These are phyloP conservation scores for Diadromus collaris DNA, from an alignment of 2,888 invertebrate species.

Conservation along the genomic window DNA sequence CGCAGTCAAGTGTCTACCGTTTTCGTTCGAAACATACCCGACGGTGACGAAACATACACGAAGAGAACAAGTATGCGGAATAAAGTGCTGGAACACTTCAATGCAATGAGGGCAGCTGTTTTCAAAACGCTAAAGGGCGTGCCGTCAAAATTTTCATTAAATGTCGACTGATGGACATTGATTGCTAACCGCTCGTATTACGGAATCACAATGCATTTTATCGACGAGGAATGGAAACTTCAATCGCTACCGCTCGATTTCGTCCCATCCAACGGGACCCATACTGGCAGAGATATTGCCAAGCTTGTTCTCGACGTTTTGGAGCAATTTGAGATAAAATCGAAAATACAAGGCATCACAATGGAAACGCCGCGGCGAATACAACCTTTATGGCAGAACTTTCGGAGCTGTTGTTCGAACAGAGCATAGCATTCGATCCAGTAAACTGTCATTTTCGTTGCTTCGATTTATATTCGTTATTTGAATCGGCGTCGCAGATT, in stretches of 20 bases:
- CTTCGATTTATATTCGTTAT: too few relatives aligned
- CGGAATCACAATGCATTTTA: constrained; percentile 39
- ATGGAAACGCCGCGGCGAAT: constrained; percentile 51
- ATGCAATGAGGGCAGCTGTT: constrained; percentile 45
- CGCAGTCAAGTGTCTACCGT: constrained; percentile 41
- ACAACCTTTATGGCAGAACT: constrained; percentile 49
- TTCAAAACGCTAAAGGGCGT: constrained; percentile 42
- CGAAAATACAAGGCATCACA: constrained; percentile 43
- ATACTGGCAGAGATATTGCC: constrained; percentile 56
- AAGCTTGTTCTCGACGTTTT: constrained; percentile 32
- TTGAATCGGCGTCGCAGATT: too few relatives aligned
- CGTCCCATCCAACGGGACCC: constrained; percentile 54
- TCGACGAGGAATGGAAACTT: constrained; percentile 54
- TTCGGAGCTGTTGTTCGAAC: constrained; percentile 15
- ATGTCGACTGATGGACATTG: constrained; percentile 57
- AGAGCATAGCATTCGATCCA: constrained; percentile 35
- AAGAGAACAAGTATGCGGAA: constrained; percentile 37
- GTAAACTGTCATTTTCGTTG: constrained; percentile 49
- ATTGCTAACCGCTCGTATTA: constrained; percentile 46
- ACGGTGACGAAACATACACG: constrained; percentile 41
- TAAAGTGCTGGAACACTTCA: constrained; percentile 38
- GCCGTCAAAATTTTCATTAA: constrained; percentile 58
- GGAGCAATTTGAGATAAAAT: constrained; percentile 29
- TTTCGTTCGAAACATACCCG: constrained; percentile 45
- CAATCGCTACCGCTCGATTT: constrained; percentile 62